Evolutionary conservation across 2,797 vertebrate genomes (phyloP), one percentile per base, ranked within the genome.

Genomic region (Spea hammondii): DNA sequence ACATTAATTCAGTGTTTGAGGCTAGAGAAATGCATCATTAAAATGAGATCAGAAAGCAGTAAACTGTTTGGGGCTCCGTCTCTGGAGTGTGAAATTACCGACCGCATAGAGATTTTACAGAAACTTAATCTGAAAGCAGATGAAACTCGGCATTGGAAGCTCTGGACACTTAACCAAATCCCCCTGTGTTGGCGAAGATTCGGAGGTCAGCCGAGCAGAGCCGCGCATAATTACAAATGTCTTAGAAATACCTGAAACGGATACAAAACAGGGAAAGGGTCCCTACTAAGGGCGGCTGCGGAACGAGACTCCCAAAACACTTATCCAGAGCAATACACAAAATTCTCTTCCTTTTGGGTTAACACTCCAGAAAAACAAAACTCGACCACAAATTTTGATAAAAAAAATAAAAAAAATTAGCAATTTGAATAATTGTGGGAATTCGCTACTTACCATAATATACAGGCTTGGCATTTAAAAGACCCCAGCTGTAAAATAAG

Each of bases 81-180:
- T 78, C 84, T 53, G 54, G 84, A 83, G 84, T 86, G 83, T 88
- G 87, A 88, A 88, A 88, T 89, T 85, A 86, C 81, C 12, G 75
- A 86, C 82, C 55, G 74, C 84, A 81, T 86, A 82, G 82, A 82
- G 87, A 88, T 87, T 88, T 88, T 86, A 86, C 79, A 86, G 86
- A 81, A 84, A 70, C 81, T 81, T 69, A 55, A 60, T 75, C 12
- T 82, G 72, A 83, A 66, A 4, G 48, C 78, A 72, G 76, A 76
- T 76, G 70, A 10, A 75, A 79, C 72, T 14, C 82, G 13, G 72
- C 86, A 82, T 86, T 78, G 83, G 76, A 12, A 51, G n/a, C 4
- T 83, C 47, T 70, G 82, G 59, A 76, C 77, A 82, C 79, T 76
- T 72, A 5, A 79, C 88, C 85, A 87, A 90, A 87, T 77, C 82